phyloP scores from a whole-genome alignment of 1,140 invertebrate species.

The Lutraria rhynchaena region DNA sequence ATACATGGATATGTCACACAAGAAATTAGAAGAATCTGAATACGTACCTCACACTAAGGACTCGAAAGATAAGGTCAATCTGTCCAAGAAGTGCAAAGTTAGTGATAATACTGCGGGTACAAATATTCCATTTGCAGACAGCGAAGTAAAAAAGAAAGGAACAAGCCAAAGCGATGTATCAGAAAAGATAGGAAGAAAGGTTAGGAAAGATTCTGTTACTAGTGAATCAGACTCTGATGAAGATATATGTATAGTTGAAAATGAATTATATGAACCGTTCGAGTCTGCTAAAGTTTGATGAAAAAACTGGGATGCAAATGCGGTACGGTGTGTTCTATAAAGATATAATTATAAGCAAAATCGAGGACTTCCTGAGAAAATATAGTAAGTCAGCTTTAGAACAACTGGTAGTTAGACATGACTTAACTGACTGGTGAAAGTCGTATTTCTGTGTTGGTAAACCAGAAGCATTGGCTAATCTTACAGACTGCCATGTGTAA shows the following conservation, averaged over 20 bases:
- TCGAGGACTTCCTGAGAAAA: too few relatives aligned
- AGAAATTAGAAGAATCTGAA: conserved; percentile 19
- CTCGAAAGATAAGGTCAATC: conserved; percentile 53
- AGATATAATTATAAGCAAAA: too few relatives aligned
- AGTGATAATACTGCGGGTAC: neutral
- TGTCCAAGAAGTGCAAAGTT: conserved; percentile 44
- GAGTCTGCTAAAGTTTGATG: conserved; percentile 56
- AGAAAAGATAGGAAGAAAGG: neutral
- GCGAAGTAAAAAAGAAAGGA: conserved; percentile 20
- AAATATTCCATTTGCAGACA: conserved; percentile 19
- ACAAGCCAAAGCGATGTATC: neutral
- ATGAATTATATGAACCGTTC: conserved; percentile 55
- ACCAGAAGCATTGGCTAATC: too few relatives aligned
- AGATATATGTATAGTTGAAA: conserved; percentile 52
- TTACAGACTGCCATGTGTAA: too few relatives aligned
- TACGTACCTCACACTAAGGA: conserved; percentile 48
- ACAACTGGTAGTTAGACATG: too few relatives aligned
- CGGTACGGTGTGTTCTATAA: too few relatives aligned
- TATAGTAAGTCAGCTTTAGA: too few relatives aligned
- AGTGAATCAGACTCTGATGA: conserved; percentile 50
- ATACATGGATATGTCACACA: conserved; percentile 57
- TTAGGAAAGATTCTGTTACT: conserved; percentile 33
- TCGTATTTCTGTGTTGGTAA: too few relatives aligned
- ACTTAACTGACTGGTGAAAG: too few relatives aligned
- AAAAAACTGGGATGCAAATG: too few relatives aligned